Evolutionary conservation across 92 coral and sea anemone species (phyloP).

Genomic region (Blastomussa wellsi): DNA sequence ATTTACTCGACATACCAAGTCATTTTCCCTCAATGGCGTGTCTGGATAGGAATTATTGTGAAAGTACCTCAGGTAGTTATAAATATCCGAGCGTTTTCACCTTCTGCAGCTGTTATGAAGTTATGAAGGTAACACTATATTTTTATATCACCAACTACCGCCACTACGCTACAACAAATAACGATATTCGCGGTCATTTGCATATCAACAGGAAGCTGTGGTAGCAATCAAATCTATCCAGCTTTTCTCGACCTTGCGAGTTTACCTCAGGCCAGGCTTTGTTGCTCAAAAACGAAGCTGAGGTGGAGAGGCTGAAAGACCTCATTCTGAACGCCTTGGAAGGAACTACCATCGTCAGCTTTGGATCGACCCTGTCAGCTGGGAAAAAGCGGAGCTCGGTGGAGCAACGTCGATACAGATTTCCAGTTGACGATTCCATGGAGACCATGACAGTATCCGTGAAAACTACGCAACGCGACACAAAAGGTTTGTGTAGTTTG

Average conservation of each 20-base stretch:
- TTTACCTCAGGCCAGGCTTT: conserved; percentile 75
- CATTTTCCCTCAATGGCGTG: too few species aligned
- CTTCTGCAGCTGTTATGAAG: too few species aligned
- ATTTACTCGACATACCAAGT: too few species aligned
- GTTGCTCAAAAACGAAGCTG: conserved; percentile 38
- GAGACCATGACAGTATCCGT: conserved; percentile 69
- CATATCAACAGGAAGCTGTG: neutral
- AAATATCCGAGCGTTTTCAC: too few species aligned
- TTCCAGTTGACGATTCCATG: conserved; percentile 82
- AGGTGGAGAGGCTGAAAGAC: conserved; percentile 64
- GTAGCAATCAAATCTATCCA: neutral
- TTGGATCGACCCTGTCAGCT: conserved; percentile 43
- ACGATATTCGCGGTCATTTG: neutral
- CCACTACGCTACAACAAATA: neutral
- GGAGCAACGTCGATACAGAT: conserved; percentile 10
- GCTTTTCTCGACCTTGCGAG: conserved; percentile 62
- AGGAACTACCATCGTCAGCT: conserved; percentile 64
- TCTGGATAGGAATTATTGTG: too few species aligned
- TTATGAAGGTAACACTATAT: too few species aligned
- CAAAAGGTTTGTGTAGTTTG: conserved; percentile 6
- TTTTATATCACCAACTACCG: neutral
- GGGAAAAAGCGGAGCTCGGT: conserved; percentile 66
- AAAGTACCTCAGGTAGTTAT: too few species aligned
- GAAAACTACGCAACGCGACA: conserved; percentile 19
- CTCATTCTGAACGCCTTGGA: conserved; percentile 67